Conservation (phyloP, 2,113 vertebrate genomes). For the Micromys minutus region DNA sequence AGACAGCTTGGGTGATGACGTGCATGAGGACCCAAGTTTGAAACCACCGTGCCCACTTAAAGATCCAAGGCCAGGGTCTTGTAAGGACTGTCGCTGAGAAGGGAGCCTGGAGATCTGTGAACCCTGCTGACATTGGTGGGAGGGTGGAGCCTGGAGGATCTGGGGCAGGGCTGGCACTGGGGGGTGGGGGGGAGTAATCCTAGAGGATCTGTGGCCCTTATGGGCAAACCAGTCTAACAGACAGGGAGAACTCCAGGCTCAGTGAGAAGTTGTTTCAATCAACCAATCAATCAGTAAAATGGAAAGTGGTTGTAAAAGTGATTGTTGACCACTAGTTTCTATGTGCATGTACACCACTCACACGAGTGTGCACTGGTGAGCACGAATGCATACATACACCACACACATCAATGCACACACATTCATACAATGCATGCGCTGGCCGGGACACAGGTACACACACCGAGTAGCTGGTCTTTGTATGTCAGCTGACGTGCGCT, state of each 20-base stretch:
- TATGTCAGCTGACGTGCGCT: not conserved
- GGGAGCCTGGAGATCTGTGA: not conserved
- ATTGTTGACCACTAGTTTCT: not conserved
- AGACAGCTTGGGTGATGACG: not conserved
- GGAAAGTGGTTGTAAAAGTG: not conserved
- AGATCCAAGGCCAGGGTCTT: not conserved
- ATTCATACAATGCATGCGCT: not conserved
- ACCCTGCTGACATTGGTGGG: not conserved
- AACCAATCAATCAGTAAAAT: too few relatives aligned
- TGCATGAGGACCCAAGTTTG: not conserved
- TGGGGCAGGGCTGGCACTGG: not conserved
- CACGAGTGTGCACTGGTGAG: not conserved
- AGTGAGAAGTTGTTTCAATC: not conserved
- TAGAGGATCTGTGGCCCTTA: not conserved
- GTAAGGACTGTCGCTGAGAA: not conserved
- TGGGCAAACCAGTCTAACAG: not conserved
- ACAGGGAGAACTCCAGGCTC: not conserved
- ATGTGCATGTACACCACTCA: not conserved
- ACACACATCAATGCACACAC: not conserved
- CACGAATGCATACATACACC: not conserved
- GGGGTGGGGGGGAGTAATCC: not conserved
- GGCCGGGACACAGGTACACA: not conserved
- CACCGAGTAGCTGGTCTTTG: not conserved
- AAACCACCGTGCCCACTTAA: not conserved
- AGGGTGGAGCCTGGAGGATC: not conserved